phyloP scores from a whole-genome alignment of 1,140 invertebrate species.

The Stenopsyche tienmushanensis region DNA sequence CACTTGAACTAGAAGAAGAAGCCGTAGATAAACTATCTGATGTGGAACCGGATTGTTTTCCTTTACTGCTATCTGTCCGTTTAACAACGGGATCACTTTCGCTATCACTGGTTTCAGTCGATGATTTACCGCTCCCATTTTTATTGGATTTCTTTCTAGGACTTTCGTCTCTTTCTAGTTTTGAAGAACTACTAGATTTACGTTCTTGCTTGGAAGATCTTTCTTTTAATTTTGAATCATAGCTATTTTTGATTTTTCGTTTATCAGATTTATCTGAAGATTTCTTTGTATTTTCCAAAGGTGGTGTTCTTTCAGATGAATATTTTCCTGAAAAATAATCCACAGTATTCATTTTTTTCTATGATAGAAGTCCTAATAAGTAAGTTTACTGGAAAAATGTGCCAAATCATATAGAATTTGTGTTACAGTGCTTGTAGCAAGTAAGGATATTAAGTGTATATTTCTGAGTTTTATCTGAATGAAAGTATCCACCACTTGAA shows the following conservation, averaged over 20 bases:
- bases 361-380: too few species aligned
- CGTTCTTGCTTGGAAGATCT: background rate
- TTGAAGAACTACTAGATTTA: slow-evolving; percentile 2
- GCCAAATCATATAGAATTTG: too few species aligned
- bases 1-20: slow-evolving; percentile 26
- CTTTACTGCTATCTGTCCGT: slow-evolving; percentile 16
- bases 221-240: too few species aligned
- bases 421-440: too few species aligned
- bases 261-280: slow-evolving; percentile 27
- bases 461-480: too few species aligned
- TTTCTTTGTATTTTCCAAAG: slow-evolving; percentile 26
- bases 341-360: slow-evolving; percentile 26
- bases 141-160: slow-evolving; percentile 9
- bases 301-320: slow-evolving; percentile 28
- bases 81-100: slow-evolving; percentile 27
- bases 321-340: slow-evolving; percentile 37
- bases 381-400: too few species aligned
- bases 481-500: too few species aligned
- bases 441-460: too few species aligned
- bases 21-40: background rate
- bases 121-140: slow-evolving; percentile 5
- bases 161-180: background rate
- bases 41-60: slow-evolving; percentile 2
- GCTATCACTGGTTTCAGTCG: slow-evolving; percentile 28
- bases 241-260: slow-evolving; percentile 14